These are phyloP conservation scores for Apamea anceps DNA, from an alignment of 2,888 invertebrate species.

Conservation along the genomic window DNA sequence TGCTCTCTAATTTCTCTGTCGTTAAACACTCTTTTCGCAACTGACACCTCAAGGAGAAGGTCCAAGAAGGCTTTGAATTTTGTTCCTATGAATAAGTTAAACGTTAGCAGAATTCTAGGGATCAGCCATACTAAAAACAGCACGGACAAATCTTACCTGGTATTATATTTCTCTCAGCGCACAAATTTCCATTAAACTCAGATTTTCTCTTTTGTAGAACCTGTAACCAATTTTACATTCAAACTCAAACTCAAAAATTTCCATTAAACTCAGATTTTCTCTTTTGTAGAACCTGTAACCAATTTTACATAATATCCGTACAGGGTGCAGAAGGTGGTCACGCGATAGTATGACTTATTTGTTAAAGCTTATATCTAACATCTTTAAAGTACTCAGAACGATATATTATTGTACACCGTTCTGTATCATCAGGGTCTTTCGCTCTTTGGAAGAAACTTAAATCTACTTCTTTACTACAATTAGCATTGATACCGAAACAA, in stretches of 20 bases:
- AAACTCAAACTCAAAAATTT: no score
- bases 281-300: slow-evolving; percentile 76
- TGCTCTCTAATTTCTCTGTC: slow-evolving; percentile 90
- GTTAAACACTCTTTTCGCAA: slow-evolving; percentile 83
- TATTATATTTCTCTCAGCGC: slow-evolving; percentile 67
- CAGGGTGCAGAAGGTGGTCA: neutral
- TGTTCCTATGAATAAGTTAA: slow-evolving; percentile 66
- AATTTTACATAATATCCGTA: neutral
- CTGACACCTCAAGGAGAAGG: slow-evolving; percentile 86
- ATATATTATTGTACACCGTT: no score
- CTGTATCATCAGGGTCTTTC: no score
- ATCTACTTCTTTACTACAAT: no score
- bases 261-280: slow-evolving; percentile 76
- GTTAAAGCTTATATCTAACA: neutral
- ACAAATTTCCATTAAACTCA: slow-evolving; percentile 71
- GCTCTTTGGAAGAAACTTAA: no score
- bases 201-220: slow-evolving; percentile 77
- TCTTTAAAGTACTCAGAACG: neutral
- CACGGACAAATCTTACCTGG: slow-evolving; percentile 61
- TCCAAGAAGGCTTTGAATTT: slow-evolving; percentile 89
- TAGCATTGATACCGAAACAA: no score
- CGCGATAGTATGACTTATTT: neutral
- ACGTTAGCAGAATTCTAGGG: neutral
- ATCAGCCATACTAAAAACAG: neutral
- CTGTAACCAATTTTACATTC: no score